Conservation (phyloP, 2,113 vertebrate species). For the Tragulus kanchil region DNA sequence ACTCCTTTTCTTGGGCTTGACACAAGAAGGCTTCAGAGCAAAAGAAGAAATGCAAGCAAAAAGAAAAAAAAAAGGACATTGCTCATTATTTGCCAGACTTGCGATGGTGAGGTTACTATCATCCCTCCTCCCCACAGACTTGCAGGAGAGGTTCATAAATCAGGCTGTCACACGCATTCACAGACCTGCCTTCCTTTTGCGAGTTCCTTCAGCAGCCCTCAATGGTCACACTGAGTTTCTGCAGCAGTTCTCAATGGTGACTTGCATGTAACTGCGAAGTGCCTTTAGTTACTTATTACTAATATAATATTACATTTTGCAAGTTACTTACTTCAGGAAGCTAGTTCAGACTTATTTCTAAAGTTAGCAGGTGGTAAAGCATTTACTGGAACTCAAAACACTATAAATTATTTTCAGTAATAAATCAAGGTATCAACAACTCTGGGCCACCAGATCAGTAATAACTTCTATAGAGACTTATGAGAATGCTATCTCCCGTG, state of each 20-base stretch:
- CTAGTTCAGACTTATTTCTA: neutral
- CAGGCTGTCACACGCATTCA: neutral
- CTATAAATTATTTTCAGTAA: constrained; percentile 12
- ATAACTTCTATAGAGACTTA: neutral
- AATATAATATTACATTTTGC: neutral
- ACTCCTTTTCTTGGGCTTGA: constrained; percentile 67
- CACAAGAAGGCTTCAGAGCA: constrained; percentile 75
- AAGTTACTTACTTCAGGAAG: constrained; percentile 32
- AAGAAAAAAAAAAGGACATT: neutral
- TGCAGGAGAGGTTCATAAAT: constrained; percentile 38
- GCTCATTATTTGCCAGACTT: constrained; percentile 49
- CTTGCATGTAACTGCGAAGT: neutral
- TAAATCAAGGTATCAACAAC: neutral
- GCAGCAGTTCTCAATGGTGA: neutral
- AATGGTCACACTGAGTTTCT: neutral
- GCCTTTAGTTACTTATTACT: neutral
- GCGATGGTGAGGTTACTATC: constrained; percentile 39
- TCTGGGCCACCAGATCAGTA: neutral
- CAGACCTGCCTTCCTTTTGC: neutral
- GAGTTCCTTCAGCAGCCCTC: neutral
- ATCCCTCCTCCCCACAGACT: neutral
- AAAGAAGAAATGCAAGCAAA: constrained; percentile 64
- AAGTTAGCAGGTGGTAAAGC: constrained; percentile 6
- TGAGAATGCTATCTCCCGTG: neutral
- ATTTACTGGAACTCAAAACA: neutral